These are phyloP conservation scores for Dascillus cervinus DNA, from an alignment of 2,888 invertebrate genomes.

Conservation along the genomic window DNA sequence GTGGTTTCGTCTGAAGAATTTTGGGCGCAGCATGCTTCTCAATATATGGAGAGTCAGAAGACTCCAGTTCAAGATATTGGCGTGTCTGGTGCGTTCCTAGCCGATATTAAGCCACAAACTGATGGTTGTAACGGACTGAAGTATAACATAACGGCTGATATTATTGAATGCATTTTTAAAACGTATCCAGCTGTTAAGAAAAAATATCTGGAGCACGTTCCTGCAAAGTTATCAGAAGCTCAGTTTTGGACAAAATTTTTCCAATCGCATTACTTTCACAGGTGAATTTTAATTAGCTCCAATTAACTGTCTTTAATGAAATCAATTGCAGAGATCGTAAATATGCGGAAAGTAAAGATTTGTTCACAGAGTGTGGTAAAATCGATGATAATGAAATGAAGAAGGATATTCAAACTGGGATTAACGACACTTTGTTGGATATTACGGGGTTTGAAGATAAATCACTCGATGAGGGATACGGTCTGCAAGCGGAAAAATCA, in stretches of 20 bases:
- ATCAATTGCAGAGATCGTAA: conserved; percentile 66
- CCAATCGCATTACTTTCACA: conserved; percentile 98
- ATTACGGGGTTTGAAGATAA: conserved; percentile 74
- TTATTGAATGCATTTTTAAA: conserved; percentile 97
- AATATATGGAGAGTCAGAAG: conserved; percentile 65
- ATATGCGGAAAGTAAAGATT: conserved; percentile 83
- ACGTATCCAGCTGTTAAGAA: conserved; percentile 97
- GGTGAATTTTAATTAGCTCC: conserved; percentile 40
- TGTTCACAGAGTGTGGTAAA: conserved; percentile 97
- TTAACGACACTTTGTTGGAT: conserved; percentile 77
- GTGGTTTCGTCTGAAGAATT: conserved; percentile 96
- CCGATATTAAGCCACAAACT: conserved; percentile 93
- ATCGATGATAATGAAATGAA: conserved; percentile 80
- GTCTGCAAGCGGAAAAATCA: conserved; percentile 44
- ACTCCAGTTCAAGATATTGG: conserved; percentile 78
- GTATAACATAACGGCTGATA: conserved; percentile 94
- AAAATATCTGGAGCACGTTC: conserved; percentile 95
- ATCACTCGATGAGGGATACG: conserved; percentile 59
- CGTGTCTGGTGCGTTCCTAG: conserved; percentile 69
- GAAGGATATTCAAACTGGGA: conserved; percentile 68
- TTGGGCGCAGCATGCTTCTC: conserved; percentile 84
- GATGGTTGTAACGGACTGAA: conserved; percentile 95
- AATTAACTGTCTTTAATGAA: conserved; percentile 2
- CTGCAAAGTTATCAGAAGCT: conserved; percentile 86
- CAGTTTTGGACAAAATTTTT: conserved; percentile 99